Evolutionary conservation across 2,888 invertebrate genomes (phyloP), one percentile per base, ranked within the genome.

Genomic region (Drosophila subquinaria): DNA sequence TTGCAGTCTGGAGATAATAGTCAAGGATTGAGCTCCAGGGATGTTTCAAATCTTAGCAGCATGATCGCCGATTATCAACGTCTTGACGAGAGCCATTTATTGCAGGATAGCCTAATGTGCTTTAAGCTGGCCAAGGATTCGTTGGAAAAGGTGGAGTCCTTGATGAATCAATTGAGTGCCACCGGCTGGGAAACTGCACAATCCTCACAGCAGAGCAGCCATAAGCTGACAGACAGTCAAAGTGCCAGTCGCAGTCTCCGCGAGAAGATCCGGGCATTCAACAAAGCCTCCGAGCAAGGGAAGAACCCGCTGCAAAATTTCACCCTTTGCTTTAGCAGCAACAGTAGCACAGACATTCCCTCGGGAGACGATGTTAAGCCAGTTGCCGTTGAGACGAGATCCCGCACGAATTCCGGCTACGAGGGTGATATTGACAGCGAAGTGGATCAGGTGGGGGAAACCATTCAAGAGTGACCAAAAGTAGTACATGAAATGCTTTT

Each of bases 351-450:
- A 9, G 71, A 76, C 2, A 48, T 64, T 13, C 50, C 38, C 0
- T 8, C 43, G 1, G 13, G 20, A 2, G 53, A 48, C 0, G 53
- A 55, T 2, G 4, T 27, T 2, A 69, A 57, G 6, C n/a, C 42
- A 0, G 9, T 36, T 0, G 35, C 47, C 0, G 0, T 6, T 1
- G 40, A 13, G 8, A 52, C 65, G 0, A 8, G 36, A 8, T 52
- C 65, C 9, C 52, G 15, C 9, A 67, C 64, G 5, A 79, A 76
- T 30, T 79, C 81, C 9, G 91, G 89, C 4, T 89, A 89, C 50
- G 91, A 89, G 42, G 89, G 88, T 0, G 90, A 90, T 23, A 71
- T 86, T 11, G 90, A 90, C 55, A 90, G 89, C 45, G 89, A 90
- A 53, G 60, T 76, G 4, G 90, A 90, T 8, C 47, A 43, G 13